A percentile compares a stretch with the other conserved stretches of the same genome.
Evolutionary conservation across 2,113 vertebrate species (phyloP).

Genomic region (Nesogale talazaci): DNA sequence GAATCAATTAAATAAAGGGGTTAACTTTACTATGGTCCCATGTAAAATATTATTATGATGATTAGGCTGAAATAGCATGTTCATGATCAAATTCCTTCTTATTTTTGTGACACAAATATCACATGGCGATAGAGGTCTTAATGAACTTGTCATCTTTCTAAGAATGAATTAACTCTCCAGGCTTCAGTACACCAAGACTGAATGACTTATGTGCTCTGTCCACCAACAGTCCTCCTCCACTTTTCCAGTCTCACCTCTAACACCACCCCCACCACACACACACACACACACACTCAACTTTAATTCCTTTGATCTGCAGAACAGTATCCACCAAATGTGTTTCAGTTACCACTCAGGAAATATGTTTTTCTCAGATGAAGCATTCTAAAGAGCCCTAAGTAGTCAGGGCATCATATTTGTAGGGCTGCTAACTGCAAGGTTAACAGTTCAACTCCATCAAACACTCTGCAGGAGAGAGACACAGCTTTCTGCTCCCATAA

Average conservation of each 20-base stretch:
- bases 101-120: not conserved
- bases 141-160: not conserved
- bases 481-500: too few relatives aligned
- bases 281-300: not conserved
- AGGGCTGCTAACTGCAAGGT: too few relatives aligned
- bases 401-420: too few relatives aligned
- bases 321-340: not conserved
- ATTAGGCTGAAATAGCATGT: not conserved
- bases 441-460: too few relatives aligned
- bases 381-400: not conserved
- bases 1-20: constrained; percentile 27
- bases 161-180: too few relatives aligned
- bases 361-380: constrained; percentile 34
- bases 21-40: not conserved
- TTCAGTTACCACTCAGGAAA: not conserved
- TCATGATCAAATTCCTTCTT: constrained; percentile 13
- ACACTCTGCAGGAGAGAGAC: too few relatives aligned
- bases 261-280: not conserved
- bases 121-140: not conserved
- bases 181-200: too few relatives aligned
- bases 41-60: not conserved
- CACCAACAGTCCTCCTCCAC: not conserved
- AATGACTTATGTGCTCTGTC: not conserved
- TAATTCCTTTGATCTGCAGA: not conserved
- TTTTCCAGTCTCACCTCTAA: not conserved